Evolutionary conservation across 2,888 invertebrate species (phyloP).

Genomic region (Athripsodes cinereus): DNA sequence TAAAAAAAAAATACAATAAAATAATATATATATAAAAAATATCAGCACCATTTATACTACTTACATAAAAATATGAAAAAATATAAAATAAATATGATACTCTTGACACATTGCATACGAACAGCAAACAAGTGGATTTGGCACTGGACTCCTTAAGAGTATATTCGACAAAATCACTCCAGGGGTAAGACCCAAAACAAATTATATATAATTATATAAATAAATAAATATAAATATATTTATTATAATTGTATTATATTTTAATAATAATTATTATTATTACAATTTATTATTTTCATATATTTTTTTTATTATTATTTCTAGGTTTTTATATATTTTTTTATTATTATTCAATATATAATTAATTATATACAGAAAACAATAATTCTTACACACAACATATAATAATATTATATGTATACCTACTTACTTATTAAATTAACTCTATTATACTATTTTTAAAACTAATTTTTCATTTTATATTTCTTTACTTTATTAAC

Average conservation of each 20-base stretch:
- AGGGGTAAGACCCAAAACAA: slow-evolving; percentile 42
- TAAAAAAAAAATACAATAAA: neutral
- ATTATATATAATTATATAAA: neutral
- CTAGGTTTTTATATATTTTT: too few species aligned
- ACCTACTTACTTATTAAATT: too few species aligned
- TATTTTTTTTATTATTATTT: neutral
- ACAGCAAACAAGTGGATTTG: slow-evolving; percentile 52
- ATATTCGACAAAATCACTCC: slow-evolving; percentile 57
- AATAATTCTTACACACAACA: too few species aligned
- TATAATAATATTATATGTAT: too few species aligned
- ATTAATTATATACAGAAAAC: too few species aligned
- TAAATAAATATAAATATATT: neutral
- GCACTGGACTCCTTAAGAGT: slow-evolving; percentile 55
- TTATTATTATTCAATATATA: too few species aligned
- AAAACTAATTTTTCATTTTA: too few species aligned
- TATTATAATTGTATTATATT: too few species aligned
- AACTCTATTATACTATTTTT: too few species aligned
- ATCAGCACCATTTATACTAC: too few species aligned
- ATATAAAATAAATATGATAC: slow-evolving; percentile 10
- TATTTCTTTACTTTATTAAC: too few species aligned
- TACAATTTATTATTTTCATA: neutral
- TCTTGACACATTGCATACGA: slow-evolving; percentile 31
- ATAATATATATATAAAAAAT: neutral
- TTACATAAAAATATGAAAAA: neutral
- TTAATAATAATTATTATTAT: too few species aligned